phyloP scores from a whole-genome alignment of 2,113 vertebrate species.

The Nesogale talazaci region DNA sequence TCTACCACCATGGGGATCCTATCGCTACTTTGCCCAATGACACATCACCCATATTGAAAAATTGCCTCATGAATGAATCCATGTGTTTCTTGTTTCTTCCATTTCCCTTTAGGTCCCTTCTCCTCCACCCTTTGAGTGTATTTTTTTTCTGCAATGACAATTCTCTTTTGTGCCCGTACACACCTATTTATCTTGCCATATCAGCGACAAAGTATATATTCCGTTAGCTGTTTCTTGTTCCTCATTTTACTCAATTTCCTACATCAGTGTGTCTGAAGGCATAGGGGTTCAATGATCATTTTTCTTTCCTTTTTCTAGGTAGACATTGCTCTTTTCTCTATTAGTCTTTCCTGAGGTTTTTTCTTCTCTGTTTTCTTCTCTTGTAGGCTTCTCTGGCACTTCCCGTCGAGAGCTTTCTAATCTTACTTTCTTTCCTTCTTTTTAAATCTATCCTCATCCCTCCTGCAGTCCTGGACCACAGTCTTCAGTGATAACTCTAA shows the following conservation, averaged over 20 bases:
- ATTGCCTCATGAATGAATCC: constrained; percentile 8
- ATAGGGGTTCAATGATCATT: constrained; percentile 63
- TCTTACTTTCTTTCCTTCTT: constrained; percentile 32
- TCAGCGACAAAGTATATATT: constrained; percentile 70
- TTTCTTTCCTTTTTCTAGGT: constrained; percentile 67
- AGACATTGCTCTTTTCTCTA: constrained; percentile 50
- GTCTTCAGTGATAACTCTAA: constrained; percentile 79
- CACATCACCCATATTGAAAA: constrained; percentile 54
- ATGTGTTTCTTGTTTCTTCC: constrained; percentile 62
- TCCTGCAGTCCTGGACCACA: constrained; percentile 64
- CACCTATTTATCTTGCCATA: constrained; percentile 71
- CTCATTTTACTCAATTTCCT: constrained; percentile 72
- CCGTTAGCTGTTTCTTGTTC: constrained; percentile 70
- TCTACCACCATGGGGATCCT: neutral
- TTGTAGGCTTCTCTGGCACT: constrained; percentile 43
- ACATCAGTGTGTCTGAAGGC: constrained; percentile 68
- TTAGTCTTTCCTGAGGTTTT: constrained; percentile 49
- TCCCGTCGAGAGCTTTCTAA: constrained; percentile 58
- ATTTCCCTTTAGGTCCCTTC: constrained; percentile 48
- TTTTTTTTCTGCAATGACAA: constrained; percentile 61
- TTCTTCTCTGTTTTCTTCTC: constrained; percentile 51
- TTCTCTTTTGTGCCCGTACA: constrained; percentile 64
- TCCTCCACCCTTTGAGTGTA: constrained; percentile 35
- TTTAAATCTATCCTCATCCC: constrained; percentile 52
- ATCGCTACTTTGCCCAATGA: constrained; percentile 34